These are phyloP conservation scores for Menura novaehollandiae DNA, from an alignment of 2,113 vertebrate genomes.

Conservation along the genomic window DNA sequence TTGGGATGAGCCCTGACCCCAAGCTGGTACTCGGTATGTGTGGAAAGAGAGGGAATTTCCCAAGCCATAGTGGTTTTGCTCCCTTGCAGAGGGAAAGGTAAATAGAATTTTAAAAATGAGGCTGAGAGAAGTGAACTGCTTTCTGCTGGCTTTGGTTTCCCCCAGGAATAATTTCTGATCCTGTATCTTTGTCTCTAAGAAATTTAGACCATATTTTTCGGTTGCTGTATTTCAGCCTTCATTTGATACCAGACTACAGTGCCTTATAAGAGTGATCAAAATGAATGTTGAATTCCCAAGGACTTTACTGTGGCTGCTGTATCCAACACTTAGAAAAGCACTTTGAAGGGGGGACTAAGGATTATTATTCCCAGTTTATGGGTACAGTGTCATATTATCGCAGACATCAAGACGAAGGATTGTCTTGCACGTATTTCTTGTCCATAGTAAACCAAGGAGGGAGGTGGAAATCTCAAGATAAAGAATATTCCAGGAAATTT, in stretches of 20 bases:
- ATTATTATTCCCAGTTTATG: slow-evolving; percentile 34
- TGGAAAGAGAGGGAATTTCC: neutral
- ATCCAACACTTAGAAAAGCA: neutral
- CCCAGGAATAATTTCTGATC: slow-evolving; percentile 27
- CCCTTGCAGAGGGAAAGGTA: neutral
- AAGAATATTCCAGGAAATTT: slow-evolving; percentile 8
- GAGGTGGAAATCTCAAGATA: neutral
- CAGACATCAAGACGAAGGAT: neutral
- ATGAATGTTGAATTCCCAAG: slow-evolving; percentile 29
- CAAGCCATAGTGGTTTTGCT: neutral
- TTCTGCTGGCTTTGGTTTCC: neutral
- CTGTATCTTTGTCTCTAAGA: neutral
- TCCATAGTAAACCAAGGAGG: neutral
- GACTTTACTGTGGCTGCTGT: neutral
- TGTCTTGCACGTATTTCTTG: neutral
- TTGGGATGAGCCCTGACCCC: neutral
- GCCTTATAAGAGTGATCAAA: slow-evolving; percentile 18
- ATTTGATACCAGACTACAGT: neutral
- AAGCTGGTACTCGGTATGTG: neutral
- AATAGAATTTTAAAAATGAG: slow-evolving; percentile 15
- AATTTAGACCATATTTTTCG: slow-evolving; percentile 25
- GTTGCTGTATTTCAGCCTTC: slow-evolving; percentile 4
- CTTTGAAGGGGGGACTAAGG: neutral
- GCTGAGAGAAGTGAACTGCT: neutral
- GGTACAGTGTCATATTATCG: neutral